Base-by-base conservation (phyloP, 2,888 invertebrate genomes). In the Volucella bombylans region DNA sequence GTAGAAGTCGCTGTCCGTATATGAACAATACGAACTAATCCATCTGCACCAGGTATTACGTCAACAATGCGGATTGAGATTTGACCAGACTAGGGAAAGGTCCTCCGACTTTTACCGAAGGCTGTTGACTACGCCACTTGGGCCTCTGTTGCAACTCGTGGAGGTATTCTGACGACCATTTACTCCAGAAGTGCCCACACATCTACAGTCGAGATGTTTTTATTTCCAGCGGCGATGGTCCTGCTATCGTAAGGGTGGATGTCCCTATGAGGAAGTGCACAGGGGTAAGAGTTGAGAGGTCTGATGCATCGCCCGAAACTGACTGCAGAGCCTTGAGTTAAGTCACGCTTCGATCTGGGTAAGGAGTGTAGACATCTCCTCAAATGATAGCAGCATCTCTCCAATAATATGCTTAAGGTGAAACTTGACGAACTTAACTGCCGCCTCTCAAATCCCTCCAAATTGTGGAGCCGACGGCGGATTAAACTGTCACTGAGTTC, bases 401-500 rank as follows among this genome's bases (percentile, higher is more conserved):
- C 65, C 74, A 9, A n/a, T 45, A 8, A 57, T 8, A 8, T 39
- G 64, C 39, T 65, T 65, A 4, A 74, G 11, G 12, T 74, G 54
- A 11, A 15, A 31, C 15, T 55, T 64, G 1, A 47, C 47, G 10
- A 23, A 18, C 18, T 1, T 18, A 3, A 23, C 18, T 2, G 38
- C 54, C 9, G 74, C 65, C 14, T 74, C 64, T 57, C 64, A 64
- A 11, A 64, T 43, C 1, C 73, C 74, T 39, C 65, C 65, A 47
- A 65, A 57, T 8, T 65, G 65, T 14, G 65, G 74, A 8, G 74
- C 74, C n/a, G 15, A 15, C 31, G 74, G 64, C 12, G 74, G 65
- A 15, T 23, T 89, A 57, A 90, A 90, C 41, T 88, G 80, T 89
- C 90, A 90, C 0, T 71, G 38, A 12, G 88, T 73, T 8, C 67